Base-by-base conservation (phyloP, 2,797 vertebrate genomes). In the Pipistrellus pygmaeus region DNA sequence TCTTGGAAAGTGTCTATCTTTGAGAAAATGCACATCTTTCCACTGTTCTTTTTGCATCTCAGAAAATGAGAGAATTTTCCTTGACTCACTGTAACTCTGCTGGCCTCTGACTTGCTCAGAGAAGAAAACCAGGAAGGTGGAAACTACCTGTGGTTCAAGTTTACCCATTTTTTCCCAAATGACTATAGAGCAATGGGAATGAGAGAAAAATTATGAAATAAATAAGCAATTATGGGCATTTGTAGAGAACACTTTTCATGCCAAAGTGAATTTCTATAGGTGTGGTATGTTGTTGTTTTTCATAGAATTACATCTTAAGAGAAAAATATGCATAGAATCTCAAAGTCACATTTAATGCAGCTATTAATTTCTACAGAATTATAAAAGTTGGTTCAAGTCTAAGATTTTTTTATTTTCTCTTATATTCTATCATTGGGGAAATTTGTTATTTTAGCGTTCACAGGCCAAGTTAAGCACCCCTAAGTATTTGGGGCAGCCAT, bases 11-110 rank as follows among this genome's bases (percentile, higher is more conserved):
- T 25, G 6, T 91, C 27, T 75, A 23, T 73, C 44, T 89, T 76
- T 73, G 14, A 62, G 38, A 93, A 93, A 96, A 75, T 80, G 20
- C 55, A 57, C 17, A 48, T 93, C 44, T 77, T 85, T 85, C 51
- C 69, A 53, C 12, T 75, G 30, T 32, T 77, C 62, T 89, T 91
- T 93, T 53, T 76, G 11, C 27, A 35, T 82, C 17, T 73, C 23
- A 53, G 44, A 73, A 78, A 94, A 88, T 35, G 3, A 82, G 13
- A 90, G 71, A 14, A 4, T 32, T 93, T 90, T 72, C 32, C 44
- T 60, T 48, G 57, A 89, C 11, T 69, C 32, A 55, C 0, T 64
- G 35, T 78, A 23, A 77, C 25, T 73, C 46, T 85, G 32, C 1
- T 23, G 48, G 20, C n/a, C 32, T 95, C 44, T 77, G 9, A 71